Base-by-base conservation (phyloP, 2,888 invertebrate species). In the Hetaerina titia region DNA sequence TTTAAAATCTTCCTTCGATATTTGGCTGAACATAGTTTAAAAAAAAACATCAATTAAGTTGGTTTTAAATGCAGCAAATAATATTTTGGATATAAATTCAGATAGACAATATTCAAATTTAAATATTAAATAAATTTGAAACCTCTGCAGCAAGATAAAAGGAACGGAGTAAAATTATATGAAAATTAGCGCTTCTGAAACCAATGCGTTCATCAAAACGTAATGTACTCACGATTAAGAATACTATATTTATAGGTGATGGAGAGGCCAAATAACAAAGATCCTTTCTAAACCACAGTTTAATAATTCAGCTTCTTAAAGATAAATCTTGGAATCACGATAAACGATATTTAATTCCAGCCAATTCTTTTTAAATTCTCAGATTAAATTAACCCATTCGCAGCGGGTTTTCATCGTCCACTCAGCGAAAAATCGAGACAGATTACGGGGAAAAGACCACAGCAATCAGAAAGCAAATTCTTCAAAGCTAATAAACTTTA, bases 371-470 rank as follows among this genome's bases (percentile, higher is more conserved):
- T 69, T 92, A 69, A 92, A 69, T 57, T n/a, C 56, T 22, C 56
- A 22, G 69, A 69, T 92, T 56, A 69, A 69, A 92, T 22, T 45
- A 22, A 56, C 9, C 57, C 69, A 22, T 56, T 92, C 15, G 69
- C 56, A 64, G 69, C 45, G 56, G 69, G 69, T 92, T 56, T 56
- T 92, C 22, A 69, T 69, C 69, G 56, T 13, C 92, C 92, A 69
- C 92, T 92, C 69, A 92, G 69, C 92, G 69, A 74, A 19, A 56
- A 69, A 69, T 56, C 56, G 45, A 69, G 56, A 92, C 57, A 69
- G 69, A 92, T 92, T 69, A 92, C n/a, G 69, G 69, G 22, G 57
- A 56, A 92, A 92, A 56, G 9, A n/a, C 92, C 92, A 31, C 60
- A 11, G 5, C 11, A 69, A 56, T n/a, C 45, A 15, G 56, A 69